A percentile compares a stretch with the other conserved stretches of the same genome.
These are phyloP conservation scores for Coreius guichenoti DNA, from an alignment of 2,797 vertebrate species.

Conservation along the genomic window DNA sequence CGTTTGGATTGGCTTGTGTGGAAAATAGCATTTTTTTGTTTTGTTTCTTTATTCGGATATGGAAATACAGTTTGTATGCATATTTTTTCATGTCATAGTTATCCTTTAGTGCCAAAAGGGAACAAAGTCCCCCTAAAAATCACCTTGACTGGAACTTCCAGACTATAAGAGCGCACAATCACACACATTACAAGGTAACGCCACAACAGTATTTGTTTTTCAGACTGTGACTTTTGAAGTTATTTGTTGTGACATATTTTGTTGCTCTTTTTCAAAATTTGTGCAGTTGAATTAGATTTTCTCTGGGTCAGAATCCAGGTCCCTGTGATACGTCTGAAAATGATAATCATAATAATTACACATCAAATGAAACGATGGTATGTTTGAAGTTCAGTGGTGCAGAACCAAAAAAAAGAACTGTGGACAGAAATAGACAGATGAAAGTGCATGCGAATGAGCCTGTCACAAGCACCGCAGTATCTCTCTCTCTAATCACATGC, in stretches of 20 bases:
- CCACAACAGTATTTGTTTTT: constrained; percentile 55
- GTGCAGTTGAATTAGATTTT: constrained; percentile 66
- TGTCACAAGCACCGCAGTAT: not conserved
- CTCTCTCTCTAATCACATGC: constrained; percentile 15
- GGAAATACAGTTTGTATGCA: constrained; percentile 61
- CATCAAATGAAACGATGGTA: constrained; percentile 42
- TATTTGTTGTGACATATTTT: constrained; percentile 47
- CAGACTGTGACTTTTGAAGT: constrained; percentile 45
- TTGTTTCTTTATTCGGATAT: constrained; percentile 39
- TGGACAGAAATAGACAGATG: constrained; percentile 43
- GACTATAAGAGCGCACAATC: constrained; percentile 1
- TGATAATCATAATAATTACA: constrained; percentile 56
- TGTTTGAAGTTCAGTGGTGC: constrained; percentile 48
- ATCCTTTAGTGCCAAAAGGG: constrained; percentile 38
- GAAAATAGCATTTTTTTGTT: constrained; percentile 13
- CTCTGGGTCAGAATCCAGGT: constrained; percentile 58
- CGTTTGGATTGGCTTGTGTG: constrained; percentile 37
- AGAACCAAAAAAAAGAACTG: not conserved
- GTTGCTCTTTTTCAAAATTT: constrained; percentile 31
- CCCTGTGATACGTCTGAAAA: constrained; percentile 26
- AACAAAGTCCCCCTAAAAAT: not conserved
- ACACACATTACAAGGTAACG: constrained; percentile 44
- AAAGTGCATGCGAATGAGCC: constrained; percentile 32
- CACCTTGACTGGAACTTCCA: not conserved
- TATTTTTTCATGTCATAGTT: constrained; percentile 51